Percentiles rank a stretch among this genome's conserved stretches.
Evolutionary conservation across 2,113 vertebrate species (phyloP).

Genomic region (Orycteropus afer): DNA sequence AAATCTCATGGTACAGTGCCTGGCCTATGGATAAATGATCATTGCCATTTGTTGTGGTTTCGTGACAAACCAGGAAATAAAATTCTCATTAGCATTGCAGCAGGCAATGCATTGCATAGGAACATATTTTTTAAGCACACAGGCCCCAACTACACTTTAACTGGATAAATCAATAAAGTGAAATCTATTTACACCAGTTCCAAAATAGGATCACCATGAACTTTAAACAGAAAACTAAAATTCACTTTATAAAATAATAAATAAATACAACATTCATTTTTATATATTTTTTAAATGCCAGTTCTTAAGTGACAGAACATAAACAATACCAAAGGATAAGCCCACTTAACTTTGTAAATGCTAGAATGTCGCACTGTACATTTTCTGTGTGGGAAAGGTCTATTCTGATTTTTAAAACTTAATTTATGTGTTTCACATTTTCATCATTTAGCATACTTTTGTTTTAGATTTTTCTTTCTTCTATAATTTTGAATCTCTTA

Average conservation of each 20-base stretch:
- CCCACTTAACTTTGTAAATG: conserved; percentile 53
- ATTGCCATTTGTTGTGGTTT: background rate
- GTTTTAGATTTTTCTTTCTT: conserved; percentile 62
- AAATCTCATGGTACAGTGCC: background rate
- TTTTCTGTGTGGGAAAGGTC: conserved; percentile 32
- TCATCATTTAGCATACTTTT: background rate
- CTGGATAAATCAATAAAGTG: conserved; percentile 82
- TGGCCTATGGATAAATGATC: background rate
- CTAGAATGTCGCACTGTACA: conserved; percentile 72
- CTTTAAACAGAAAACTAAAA: conserved; percentile 81
- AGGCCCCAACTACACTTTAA: conserved; percentile 83
- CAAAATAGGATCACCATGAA: conserved; percentile 79
- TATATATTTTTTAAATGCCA: conserved; percentile 76
- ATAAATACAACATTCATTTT: conserved; percentile 77
- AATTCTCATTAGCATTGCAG: conserved; percentile 86
- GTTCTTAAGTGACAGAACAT: conserved; percentile 77
- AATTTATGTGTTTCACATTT: conserved; percentile 41
- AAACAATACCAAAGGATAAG: conserved; percentile 78
- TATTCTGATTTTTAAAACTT: conserved; percentile 78
- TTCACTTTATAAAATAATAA: conserved; percentile 81
- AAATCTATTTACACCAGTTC: conserved; percentile 81
- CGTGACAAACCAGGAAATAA: background rate
- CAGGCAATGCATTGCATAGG: conserved; percentile 82
- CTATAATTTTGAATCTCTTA: conserved; percentile 73
- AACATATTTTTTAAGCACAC: conserved; percentile 83